phyloP scores from a whole-genome alignment of 1,140 invertebrate genomes.

The Camponotus pennsylvanicus region DNA sequence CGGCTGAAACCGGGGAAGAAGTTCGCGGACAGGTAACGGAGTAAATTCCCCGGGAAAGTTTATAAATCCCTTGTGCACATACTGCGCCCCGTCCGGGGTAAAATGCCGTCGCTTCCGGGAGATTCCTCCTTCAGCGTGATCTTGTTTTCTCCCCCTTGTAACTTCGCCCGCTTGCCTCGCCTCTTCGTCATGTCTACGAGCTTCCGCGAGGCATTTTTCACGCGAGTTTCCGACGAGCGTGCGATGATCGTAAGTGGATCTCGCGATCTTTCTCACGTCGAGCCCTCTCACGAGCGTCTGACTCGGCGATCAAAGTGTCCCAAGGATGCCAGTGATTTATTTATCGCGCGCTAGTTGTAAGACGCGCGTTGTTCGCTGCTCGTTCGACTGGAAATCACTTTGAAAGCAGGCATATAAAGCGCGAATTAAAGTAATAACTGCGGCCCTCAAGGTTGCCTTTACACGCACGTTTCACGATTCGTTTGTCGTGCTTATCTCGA shows the following conservation, averaged over 20 bases:
- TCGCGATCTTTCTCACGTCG: constrained; percentile 9
- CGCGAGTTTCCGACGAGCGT: constrained; percentile 73
- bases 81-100: constrained; percentile 52
- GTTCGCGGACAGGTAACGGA: constrained; percentile 70
- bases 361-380: background rate
- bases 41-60: constrained; percentile 67
- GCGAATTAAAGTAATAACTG: constrained; percentile 34
- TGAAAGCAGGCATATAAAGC: constrained; percentile 14
- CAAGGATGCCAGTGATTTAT: constrained; percentile 33
- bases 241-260: constrained; percentile 75
- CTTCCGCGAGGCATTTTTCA: constrained; percentile 79
- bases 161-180: constrained; percentile 20
- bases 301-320: constrained; percentile 5
- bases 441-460: constrained; percentile 34
- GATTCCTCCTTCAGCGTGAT: constrained; percentile 65
- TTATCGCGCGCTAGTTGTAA: background rate
- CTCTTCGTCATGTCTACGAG: constrained; percentile 61
- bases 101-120: constrained; percentile 67
- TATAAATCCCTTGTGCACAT: constrained; percentile 56
- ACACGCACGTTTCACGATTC: constrained; percentile 49
- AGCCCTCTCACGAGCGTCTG: constrained; percentile 5
- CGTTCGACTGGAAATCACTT: constrained; percentile 23
- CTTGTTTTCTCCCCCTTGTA: constrained; percentile 74
- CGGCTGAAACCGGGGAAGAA: constrained; percentile 51
- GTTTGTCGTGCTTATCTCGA: constrained; percentile 26